A percentile compares a stretch with the other conserved stretches of the same genome.
phyloP scores from a whole-genome alignment of 2,888 invertebrate genomes.

The Mechanitis messenoides region DNA sequence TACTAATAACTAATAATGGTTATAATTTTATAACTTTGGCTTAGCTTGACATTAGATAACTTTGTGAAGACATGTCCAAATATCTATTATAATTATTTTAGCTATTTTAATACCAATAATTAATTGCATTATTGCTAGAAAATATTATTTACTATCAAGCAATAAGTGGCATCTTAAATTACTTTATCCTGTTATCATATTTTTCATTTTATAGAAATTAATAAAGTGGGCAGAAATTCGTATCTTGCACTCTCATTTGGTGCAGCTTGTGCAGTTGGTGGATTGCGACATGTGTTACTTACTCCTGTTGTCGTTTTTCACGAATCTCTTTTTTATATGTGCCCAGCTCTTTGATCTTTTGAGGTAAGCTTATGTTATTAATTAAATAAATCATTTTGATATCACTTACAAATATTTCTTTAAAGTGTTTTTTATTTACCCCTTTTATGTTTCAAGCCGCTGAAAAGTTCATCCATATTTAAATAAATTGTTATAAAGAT shows the following conservation, averaged over 20 bases:
- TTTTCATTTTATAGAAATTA: not conserved
- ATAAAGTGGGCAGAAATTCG: not conserved
- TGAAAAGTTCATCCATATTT: no score
- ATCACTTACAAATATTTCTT: no score
- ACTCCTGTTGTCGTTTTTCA: conserved; percentile 50
- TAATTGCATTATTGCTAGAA: not conserved
- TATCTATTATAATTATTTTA: not conserved
- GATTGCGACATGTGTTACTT: conserved; percentile 70
- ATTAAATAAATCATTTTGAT: not conserved
- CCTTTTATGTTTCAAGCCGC: no score
- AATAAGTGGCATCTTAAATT: not conserved
- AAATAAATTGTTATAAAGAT: no score
- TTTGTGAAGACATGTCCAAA: not conserved
- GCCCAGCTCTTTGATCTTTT: conserved; percentile 80
- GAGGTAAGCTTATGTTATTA: conserved; percentile 63
- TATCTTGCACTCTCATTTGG: conserved; percentile 28
- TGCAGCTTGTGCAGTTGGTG: conserved; percentile 71
- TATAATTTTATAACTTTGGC: no score
- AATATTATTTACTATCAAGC: no score
- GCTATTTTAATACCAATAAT: not conserved
- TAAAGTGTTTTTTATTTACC: no score
- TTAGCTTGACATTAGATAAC: no score
- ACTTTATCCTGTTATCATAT: not conserved
- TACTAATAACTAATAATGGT: no score
- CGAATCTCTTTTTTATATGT: conserved; percentile 83